Conservation (phyloP, 2,797 vertebrate genomes). For the Gymnoscopelus microlampas region DNA sequence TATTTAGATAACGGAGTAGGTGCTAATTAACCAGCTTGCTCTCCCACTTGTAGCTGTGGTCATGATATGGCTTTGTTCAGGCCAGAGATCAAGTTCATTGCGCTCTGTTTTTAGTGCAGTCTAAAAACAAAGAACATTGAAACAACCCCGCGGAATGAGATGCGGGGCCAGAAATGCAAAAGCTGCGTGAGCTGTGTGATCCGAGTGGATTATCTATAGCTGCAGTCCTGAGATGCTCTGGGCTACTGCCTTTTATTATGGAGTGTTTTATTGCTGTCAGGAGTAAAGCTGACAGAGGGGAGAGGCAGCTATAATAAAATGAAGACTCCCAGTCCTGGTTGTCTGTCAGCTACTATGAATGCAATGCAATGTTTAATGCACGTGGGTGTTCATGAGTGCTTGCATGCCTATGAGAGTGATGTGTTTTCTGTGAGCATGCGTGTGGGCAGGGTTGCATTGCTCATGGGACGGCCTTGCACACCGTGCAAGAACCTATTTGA, state of each 20-base stretch:
- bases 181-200: conserved; percentile 60
- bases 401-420: conserved; percentile 5
- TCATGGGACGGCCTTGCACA: no score
- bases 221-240: conserved; percentile 72
- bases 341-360: conserved; percentile 72
- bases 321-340: conserved; percentile 73
- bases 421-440: conserved; percentile 20
- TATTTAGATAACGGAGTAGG: conserved; percentile 62
- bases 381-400: conserved; percentile 37
- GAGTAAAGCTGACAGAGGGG: conserved; percentile 79
- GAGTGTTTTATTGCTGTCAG: conserved; percentile 83
- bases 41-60: conserved; percentile 58
- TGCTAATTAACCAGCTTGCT: conserved; percentile 63
- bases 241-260: conserved; percentile 82
- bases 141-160: conserved; percentile 75
- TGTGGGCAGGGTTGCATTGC: background rate
- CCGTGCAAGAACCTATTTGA: no score
- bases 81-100: conserved; percentile 63
- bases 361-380: conserved; percentile 55
- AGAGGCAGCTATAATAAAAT: conserved; percentile 79
- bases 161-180: conserved; percentile 74
- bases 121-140: conserved; percentile 61
- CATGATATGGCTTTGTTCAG: conserved; percentile 66
- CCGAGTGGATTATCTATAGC: conserved; percentile 79
- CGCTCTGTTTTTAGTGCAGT: conserved; percentile 61